Percentiles rank a stretch among this genome's conserved stretches.
These are phyloP conservation scores for Mungos mungo DNA, from an alignment of 2,113 vertebrate species.

Conservation along the genomic window DNA sequence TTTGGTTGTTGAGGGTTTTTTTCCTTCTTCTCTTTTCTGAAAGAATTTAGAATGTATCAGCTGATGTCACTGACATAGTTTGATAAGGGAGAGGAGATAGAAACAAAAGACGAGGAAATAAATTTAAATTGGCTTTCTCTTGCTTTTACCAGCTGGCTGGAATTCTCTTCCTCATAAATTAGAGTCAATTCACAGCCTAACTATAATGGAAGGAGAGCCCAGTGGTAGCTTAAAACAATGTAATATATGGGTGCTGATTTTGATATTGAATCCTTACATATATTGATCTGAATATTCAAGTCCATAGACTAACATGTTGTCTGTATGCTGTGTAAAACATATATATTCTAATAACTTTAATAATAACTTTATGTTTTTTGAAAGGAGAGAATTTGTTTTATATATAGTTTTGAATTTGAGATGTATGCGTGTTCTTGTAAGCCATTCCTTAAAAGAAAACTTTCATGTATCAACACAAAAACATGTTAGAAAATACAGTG, in stretches of 20 bases:
- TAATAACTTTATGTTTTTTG: neutral
- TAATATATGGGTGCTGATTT: neutral
- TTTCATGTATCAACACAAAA: neutral
- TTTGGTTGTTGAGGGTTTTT: neutral
- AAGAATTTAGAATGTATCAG: neutral
- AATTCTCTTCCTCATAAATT: neutral
- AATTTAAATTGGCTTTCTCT: constrained; percentile 28
- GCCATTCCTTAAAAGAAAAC: neutral
- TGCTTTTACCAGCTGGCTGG: neutral
- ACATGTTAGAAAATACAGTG: neutral
- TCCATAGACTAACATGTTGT: neutral
- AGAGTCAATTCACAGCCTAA: neutral
- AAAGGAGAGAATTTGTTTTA: neutral
- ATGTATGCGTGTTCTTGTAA: neutral
- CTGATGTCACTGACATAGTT: neutral
- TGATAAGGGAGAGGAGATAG: neutral
- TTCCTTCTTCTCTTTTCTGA: neutral
- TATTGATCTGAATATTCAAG: neutral
- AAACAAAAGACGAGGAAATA: neutral
- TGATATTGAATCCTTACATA: neutral
- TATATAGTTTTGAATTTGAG: neutral
- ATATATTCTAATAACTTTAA: neutral
- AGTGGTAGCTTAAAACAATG: neutral
- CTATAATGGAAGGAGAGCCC: neutral
- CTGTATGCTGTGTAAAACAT: neutral